These are phyloP conservation scores for human (Homo sapiens) DNA, from an alignment of 2,113 vertebrate species.

Conservation along the genomic window GRCh38 chr21:35033501-35034000, in stretches of 20 bases:
- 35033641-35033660: neutral
- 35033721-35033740: neutral
- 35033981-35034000: neutral
- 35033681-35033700: neutral
- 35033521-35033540: neutral
- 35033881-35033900: neutral
- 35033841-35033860: neutral
- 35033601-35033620: neutral
- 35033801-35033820: neutral
- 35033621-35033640: neutral
- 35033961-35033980: neutral
- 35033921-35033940: neutral
- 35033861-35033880: neutral
- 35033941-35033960: neutral
- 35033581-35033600: neutral
- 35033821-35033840: neutral
- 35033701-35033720: neutral
- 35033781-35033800: neutral
- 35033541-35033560: neutral
- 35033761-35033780: neutral
- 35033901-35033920: neutral
- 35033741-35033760: neutral
- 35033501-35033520: neutral
- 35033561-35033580: fast-evolving
- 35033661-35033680: neutral